phyloP scores from a whole-genome alignment of 1,140 invertebrate genomes.

The Drosophila gunungcola region DNA sequence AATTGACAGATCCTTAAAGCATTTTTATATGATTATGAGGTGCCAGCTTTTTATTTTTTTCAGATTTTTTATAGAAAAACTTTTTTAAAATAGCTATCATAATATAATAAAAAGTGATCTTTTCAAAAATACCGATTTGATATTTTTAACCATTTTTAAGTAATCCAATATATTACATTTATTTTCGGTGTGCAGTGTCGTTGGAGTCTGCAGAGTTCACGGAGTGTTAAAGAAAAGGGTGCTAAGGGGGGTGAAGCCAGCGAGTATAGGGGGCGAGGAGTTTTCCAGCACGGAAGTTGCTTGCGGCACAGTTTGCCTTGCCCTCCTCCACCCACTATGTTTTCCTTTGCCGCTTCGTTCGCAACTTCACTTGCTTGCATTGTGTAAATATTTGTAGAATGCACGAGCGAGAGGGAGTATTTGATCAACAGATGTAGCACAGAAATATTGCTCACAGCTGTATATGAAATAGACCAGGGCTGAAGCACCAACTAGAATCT shows the following conservation, averaged over 20 bases:
- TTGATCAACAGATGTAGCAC: constrained; percentile 70
- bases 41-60: no score
- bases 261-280: neutral
- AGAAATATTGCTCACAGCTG: constrained; percentile 59
- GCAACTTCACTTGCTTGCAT: constrained; percentile 37
- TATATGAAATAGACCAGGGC: constrained; percentile 28
- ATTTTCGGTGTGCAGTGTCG: constrained; percentile 8
- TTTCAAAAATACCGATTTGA: no score
- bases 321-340: constrained; percentile 14
- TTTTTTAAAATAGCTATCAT: no score
- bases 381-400: constrained; percentile 69
- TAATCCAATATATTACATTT: neutral
- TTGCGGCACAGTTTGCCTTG: constrained; percentile 68
- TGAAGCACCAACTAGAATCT: constrained; percentile 16
- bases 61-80: no score
- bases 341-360: constrained; percentile 28
- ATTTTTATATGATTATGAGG: no score
- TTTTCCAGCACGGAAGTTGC: constrained; percentile 61
- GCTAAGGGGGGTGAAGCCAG: neutral
- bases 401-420: constrained; percentile 44
- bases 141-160: no score
- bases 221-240: constrained; percentile 59
- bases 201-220: constrained; percentile 58
- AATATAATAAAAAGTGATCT: no score
- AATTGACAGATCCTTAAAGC: no score